Base-by-base conservation (phyloP, 2,888 invertebrate species). In the Lymantria monacha region DNA sequence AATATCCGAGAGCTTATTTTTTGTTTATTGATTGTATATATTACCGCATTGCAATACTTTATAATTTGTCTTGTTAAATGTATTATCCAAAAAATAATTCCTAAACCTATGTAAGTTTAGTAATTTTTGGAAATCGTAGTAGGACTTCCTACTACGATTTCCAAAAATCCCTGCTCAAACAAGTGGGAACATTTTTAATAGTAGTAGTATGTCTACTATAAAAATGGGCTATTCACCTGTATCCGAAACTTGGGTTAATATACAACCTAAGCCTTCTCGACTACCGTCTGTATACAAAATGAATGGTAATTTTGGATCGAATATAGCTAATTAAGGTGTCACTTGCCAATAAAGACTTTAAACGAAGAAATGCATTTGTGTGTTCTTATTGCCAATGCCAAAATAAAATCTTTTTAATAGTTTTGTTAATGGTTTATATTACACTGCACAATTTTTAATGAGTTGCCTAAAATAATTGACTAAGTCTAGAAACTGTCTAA, bases 401-500 rank as follows among this genome's bases (percentile, higher is more conserved):
- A 3, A 3, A 0, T 10, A 5, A 3, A 33, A 30, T 31, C 45
- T 49, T 12, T 30, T 41, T 22, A 45, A 9, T 22, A 49, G 9
- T 9, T 49, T 36, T 1, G 46, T 46, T 13, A 51, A 40, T n/a
- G 51, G 46, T 10, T 10, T 30, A 12, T 46, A 46, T 22, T 44
- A 22, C 0, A 22, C 10, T 1, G 45, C 12, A 22, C 13, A 49
- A 12, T 31, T n/a, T 7, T 33, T 13, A n/a, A 49, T 40, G 12
- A 14, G 51, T 33, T 36, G 37, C 0, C 43, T 12, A 31, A 49
- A 49, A n/a, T 46, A 50, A 1, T 36, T 9, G 0, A 36, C 33
- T 9, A 50, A 31, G n/a, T 46, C 46, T 9, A 51, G 11, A 40
- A 51, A 69, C 47, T 59, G 57, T 0, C 62, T 63, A 12, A 71